Percentiles rank a stretch among this genome's conserved stretches.
phyloP scores from a whole-genome alignment of 2,888 invertebrate genomes.

The Eurytoma adleriae region DNA sequence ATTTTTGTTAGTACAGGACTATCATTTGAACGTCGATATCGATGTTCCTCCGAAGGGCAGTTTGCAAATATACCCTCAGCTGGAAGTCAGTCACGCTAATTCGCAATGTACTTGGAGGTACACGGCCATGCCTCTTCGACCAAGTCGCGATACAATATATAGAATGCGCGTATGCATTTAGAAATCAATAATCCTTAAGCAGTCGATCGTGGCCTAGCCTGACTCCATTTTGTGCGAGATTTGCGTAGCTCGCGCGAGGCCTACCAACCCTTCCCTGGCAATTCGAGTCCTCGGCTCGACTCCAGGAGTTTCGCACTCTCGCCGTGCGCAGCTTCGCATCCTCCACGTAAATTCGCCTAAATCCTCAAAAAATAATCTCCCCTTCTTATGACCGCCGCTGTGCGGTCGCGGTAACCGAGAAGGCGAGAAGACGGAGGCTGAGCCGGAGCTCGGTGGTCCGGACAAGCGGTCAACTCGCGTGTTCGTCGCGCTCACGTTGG shows the following conservation, averaged over 20 bases:
- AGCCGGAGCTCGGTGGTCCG: neutral
- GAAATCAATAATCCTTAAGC: conserved; percentile 59
- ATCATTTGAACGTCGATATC: conserved; percentile 4
- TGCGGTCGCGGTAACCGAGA: too few relatives aligned
- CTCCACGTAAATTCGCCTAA: too few relatives aligned
- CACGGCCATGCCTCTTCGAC: neutral
- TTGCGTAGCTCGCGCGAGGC: conserved; percentile 14
- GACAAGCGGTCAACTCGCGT: neutral
- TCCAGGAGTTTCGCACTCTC: neutral
- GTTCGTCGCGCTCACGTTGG: conserved; percentile 37
- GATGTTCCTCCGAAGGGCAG: neutral
- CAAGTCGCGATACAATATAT: conserved; percentile 25
- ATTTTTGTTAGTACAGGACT: neutral
- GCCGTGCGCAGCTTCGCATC: neutral
- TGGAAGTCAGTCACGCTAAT: conserved; percentile 10
- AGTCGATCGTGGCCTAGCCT: conserved; percentile 28
- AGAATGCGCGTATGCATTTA: conserved; percentile 23
- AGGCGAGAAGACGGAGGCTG: neutral
- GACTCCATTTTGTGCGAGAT: conserved; percentile 48
- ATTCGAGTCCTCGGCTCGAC: neutral
- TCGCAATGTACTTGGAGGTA: neutral
- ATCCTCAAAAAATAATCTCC: too few relatives aligned
- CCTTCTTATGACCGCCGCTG: too few relatives aligned
- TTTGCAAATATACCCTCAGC: neutral
- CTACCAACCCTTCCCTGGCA: conserved; percentile 34